Evolutionary conservation across 2,113 vertebrate genomes (phyloP).

Genomic region (Sylvia atricapilla): DNA sequence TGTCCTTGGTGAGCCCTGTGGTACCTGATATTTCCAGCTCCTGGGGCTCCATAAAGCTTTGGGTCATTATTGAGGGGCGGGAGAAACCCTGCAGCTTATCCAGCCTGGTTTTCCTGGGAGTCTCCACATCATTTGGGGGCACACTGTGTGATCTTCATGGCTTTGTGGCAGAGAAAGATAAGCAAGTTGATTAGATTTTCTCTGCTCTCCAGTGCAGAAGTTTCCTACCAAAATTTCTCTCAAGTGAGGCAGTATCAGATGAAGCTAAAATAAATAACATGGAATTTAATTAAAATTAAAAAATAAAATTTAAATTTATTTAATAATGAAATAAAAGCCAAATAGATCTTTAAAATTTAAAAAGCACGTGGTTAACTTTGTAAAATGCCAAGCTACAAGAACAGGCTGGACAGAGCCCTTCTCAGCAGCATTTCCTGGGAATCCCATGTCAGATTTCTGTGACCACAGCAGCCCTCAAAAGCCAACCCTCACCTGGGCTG

Average conservation of each 20-base stretch:
- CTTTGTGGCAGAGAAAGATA: background rate
- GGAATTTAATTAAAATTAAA: background rate
- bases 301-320: background rate
- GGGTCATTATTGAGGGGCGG: background rate
- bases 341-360: background rate
- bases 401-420: background rate
- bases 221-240: background rate
- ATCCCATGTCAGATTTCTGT: background rate
- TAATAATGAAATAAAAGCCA: background rate
- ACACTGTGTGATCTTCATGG: background rate
- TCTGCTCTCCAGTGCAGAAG: background rate
- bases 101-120: background rate
- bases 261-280: background rate
- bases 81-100: background rate
- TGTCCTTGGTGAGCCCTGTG: background rate
- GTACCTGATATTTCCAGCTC: background rate
- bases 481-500: background rate
- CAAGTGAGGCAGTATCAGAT: background rate
- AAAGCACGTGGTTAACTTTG: background rate
- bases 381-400: background rate
- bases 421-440: background rate
- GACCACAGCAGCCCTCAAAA: background rate
- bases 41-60: background rate
- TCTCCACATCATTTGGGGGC: background rate
- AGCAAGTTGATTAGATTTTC: background rate